Base-by-base conservation (phyloP, 2,113 vertebrate genomes). In the Vulpes lagopus region DNA sequence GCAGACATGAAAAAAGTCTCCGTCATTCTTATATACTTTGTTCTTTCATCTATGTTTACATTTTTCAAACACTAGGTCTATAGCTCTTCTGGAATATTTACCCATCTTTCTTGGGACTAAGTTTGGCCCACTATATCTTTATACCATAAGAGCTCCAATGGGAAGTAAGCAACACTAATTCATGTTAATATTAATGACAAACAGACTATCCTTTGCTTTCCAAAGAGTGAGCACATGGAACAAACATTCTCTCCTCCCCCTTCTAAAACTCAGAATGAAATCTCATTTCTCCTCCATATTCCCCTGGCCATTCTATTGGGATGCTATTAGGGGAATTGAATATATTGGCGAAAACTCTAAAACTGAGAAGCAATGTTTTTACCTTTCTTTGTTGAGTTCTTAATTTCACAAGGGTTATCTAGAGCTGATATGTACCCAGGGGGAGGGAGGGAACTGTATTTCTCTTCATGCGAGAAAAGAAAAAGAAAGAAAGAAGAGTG, bases 151-250 rank as follows among this genome's bases (percentile, higher is more conserved):
- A 6, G 3, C 51, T 96, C 60, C 5, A 4, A 82, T 55, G 79
- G 71, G 76, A 97, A 60, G 32, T 89, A 84, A 91, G 74, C 81
- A 85, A 93, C 67, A 60, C 27, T 90, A 83, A 88, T 80, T 80
- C 25, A 74, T 90, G 93, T 80, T 93, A 94, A 67, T 95, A 96
- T 94, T 96, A 95, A 94, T 78, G 90, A 93, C 89, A 97, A 97
- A 95, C 89, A 93, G 94, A 91, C 49, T 8, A 9, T 80, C 15
- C 64, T 97, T 15, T 83, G 60, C 80, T 95, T 95, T 94, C 80
- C 88, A 96, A 82, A 51, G 38, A 74, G n/a, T 89, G 80, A 92
- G 17, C 62, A 82, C 86, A 89, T 67, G 20, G 19, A 78, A 79
- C 64, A 89, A 93, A 86, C 76, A 93, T 91, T 69, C 35, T 86